Evolutionary conservation across 1,140 invertebrate genomes (phyloP), one percentile per base, ranked within the genome.

Genomic region (Probaryconus sp.): DNA sequence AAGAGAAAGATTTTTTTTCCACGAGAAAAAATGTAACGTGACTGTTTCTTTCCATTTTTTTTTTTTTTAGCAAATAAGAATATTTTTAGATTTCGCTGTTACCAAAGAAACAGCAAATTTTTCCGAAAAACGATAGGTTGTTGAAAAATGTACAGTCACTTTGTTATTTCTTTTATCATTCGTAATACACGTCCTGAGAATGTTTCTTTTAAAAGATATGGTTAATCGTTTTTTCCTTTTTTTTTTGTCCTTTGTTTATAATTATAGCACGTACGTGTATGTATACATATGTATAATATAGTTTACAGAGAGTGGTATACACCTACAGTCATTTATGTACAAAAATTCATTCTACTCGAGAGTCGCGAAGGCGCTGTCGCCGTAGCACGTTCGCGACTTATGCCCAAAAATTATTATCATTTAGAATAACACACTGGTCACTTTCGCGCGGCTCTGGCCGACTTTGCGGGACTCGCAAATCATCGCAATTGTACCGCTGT

Each of bases 391-490:
- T 77, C 81, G 61, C 76, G 78, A 79, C 77, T 76, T 79, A 83
- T 83, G 79, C 80, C 80, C 81, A 82, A 80, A 70, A 74, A 81
- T 82, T 73, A 77, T 77, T 77, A 77, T 77, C 78, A 78, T 79
- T 74, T 78, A 77, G 74, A 77, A 77, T 72, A 72, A 77, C 64
- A 77, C 69, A 77, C 65, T 73, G 75, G 75, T 77, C 75, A 73
- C 53, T 75, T 75, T 75, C 64, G 71, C 64, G 72, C 64, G 64
- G 72, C 72, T 28, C 43, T 65, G 48, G 64, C 70, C 75, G 60
- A 73, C 70, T 69, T 72, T 65, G 68, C 64, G 64, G 47, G 69
- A 73, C 69, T 67, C 48, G 53, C 64, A 13, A 45, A 35, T 21
- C 6, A 24, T 42, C 58, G 55, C 61, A 67, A 72, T 73, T 69